A percentile compares a stretch with the other conserved stretches of the same genome.
These are phyloP conservation scores for Gryon sp. DNA, from an alignment of 1,140 invertebrate species.

Conservation along the genomic window DNA sequence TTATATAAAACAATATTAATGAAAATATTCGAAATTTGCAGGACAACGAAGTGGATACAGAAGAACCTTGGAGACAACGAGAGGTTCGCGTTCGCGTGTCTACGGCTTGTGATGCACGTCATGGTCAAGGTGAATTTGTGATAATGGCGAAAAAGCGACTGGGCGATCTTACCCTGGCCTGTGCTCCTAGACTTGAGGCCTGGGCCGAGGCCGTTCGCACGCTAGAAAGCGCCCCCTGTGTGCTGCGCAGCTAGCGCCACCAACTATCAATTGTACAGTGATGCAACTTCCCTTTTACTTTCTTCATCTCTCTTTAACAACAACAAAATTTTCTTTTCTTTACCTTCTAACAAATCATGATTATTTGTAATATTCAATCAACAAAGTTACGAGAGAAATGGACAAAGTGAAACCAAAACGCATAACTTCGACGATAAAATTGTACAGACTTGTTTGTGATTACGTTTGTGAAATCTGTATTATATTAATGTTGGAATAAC, in stretches of 20 bases:
- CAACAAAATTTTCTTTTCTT: neutral
- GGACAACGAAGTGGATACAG: conserved; percentile 72
- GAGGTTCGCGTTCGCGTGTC: conserved; percentile 81
- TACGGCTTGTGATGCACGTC: conserved; percentile 84
- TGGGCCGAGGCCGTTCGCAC: conserved; percentile 83
- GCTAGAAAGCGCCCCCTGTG: conserved; percentile 84
- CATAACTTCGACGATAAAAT: neutral
- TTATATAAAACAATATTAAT: no score
- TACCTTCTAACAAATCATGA: no score
- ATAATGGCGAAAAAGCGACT: conserved; percentile 88
- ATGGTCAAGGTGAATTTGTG: conserved; percentile 87
- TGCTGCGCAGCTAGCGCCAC: conserved; percentile 79
- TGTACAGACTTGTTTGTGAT: conserved; percentile 4
- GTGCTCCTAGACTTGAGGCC: conserved; percentile 85
- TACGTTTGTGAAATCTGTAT: no score
- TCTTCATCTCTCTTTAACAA: neutral
- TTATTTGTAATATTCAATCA: no score
- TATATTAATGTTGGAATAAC: no score
- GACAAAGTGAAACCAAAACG: neutral
- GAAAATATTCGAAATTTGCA: conserved; percentile 62
- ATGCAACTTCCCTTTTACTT: neutral
- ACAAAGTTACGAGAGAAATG: no score
- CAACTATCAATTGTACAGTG: neutral
- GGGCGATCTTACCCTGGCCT: conserved; percentile 85
- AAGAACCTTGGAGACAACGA: conserved; percentile 65